Evolutionary conservation across 1,140 invertebrate species (phyloP), one percentile per base, ranked within the genome.

Genomic region (Drosophila lacertosa): DNA sequence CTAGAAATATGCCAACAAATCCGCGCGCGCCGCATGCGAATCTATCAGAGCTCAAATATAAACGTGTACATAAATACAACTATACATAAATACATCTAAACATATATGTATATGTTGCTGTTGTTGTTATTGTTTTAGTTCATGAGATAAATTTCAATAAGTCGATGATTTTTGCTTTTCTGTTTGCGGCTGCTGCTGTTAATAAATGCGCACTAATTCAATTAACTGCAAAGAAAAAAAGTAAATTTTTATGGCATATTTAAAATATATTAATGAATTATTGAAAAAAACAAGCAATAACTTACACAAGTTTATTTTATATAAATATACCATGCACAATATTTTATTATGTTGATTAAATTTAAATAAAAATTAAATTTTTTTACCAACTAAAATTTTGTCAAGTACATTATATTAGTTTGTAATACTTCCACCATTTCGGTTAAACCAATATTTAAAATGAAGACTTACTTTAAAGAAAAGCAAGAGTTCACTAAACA

Each of bases 1-100:
- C 51, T 55, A 67, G 15, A 69, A 64, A 64, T 70, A 59, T 70
- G 67, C 58, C 53, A 45, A 68, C 45, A 68, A 48, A 62, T 48
- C 16, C 18, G 60, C 47, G 55, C 35, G 55, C 58, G 54, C 44
- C 63, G 37, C 71, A 68, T 59, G 74, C 69, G 51, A 62, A 63
- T 59, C 64, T 48, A 78, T 60, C 69, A 55, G 51, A 37, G 35
- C 18, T 48, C 13, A 64, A 20, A 44, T 26, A 33, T 45, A 45
- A 40, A 16, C n/a, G 20, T 22, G 32, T n/a, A 33, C 13, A 37
- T 48, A 29, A 4, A 63, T 20, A 35, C 11, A 42, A 3, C 2
- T 47, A 51, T 63, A 57, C 39, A 50, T 9, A 57, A 39, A 37
- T 35, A 44, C 44, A 32, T 75, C 55, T 63, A 35, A 75, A 51